phyloP scores from a whole-genome alignment of 2,113 vertebrate species.

The Megaceryle torquata region DNA sequence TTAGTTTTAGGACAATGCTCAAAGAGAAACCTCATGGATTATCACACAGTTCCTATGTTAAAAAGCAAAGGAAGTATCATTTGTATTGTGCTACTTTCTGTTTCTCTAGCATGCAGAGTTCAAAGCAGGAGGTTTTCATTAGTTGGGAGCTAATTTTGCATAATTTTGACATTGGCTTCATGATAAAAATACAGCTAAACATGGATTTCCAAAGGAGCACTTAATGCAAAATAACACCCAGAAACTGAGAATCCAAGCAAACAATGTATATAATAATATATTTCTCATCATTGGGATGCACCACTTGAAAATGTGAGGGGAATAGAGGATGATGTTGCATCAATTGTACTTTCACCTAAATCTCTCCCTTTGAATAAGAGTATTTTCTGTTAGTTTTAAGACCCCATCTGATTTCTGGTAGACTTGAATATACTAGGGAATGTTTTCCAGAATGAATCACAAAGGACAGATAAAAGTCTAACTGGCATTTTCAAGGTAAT shows the following conservation, averaged over 20 bases:
- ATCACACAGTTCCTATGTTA: not conserved
- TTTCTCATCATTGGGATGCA: not conserved
- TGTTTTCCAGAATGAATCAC: not conserved
- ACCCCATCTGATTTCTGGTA: not conserved
- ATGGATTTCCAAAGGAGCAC: not conserved
- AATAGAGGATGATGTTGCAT: not conserved
- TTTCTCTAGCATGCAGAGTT: not conserved
- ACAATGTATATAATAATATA: rapidly evolving
- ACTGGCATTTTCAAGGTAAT: not conserved
- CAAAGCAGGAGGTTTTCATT: not conserved
- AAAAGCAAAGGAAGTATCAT: not conserved
- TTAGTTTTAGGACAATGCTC: not conserved
- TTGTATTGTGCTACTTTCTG: not conserved
- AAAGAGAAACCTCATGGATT: not conserved
- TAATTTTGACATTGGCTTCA: not conserved
- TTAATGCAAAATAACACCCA: not conserved
- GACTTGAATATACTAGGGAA: not conserved
- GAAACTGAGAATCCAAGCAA: not conserved
- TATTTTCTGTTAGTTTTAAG: not conserved
- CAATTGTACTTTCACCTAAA: not conserved
- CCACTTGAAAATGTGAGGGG: not conserved
- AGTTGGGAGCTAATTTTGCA: not conserved
- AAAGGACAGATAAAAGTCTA: not conserved
- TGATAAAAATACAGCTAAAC: not conserved
- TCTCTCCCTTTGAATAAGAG: not conserved